Evolutionary conservation across 2,113 vertebrate genomes (phyloP), one percentile per base, ranked within the genome.

Genomic region (Stomatorhinus ivindoensis): DNA sequence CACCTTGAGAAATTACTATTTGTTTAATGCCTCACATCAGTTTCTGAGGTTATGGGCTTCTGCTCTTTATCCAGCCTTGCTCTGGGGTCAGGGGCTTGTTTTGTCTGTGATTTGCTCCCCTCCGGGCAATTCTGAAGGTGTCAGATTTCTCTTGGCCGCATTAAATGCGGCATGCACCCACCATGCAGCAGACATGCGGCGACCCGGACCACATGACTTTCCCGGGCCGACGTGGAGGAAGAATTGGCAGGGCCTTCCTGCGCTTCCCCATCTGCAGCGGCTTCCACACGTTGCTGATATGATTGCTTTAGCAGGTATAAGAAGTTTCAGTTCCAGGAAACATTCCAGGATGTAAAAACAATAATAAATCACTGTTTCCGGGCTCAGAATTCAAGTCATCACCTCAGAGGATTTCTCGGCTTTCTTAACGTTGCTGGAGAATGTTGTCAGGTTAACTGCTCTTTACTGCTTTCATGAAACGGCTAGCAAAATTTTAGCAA

Each of bases 231-330:
- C 4, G 24, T 39, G 3, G 31, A 19, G 21, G 44, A 3, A 13
- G 1, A 42, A 27, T 31, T 76, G 31, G 46, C 15, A 0, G 15
- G 82, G 10, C 13, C 21, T 44, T 1, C 82, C 48, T 35, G 19
- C 35, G 48, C 55, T 86, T 35, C 58, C 24, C 82, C 82, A 86
- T 39, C 53, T 89, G 82, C 35, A 9, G 51, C 53, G n/a, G 31
- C 51, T 80, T 50, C 47, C 47, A 27, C 35, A 4, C 35, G 21
- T 21, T 13, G 31, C 48, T 17, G 27, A 48, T 39, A 47, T 89
- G 89, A 89, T 87, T 87, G 69, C 55, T 86, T 46, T 89, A 86
- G 47, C 89, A 89, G 89, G 89, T 89, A 89, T 58, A 10, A 61
- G 15, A 50, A 15, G 42, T n/a, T 84, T 19, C 4, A 13, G 13